Conservation (phyloP, 2,113 vertebrate genomes). For the Eptesicus fuscus region DNA sequence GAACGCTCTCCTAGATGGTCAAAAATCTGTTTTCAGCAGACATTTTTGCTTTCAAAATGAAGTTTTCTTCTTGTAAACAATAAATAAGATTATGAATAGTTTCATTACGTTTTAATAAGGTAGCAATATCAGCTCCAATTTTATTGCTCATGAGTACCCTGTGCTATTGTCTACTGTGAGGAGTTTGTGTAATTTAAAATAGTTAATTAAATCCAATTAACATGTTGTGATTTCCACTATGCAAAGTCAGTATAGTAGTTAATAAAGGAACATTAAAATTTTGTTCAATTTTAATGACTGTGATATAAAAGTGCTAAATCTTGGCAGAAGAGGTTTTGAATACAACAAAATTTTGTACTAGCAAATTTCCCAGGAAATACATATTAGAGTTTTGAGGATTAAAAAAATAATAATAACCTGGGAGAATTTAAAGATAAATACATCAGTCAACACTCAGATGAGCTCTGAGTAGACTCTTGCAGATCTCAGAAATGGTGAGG, state of each 20-base stretch:
- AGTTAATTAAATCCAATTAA: conserved; percentile 79
- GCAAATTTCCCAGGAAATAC: conserved; percentile 35
- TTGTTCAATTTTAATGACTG: conserved; percentile 69
- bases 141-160: conserved; percentile 54
- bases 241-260: conserved; percentile 65
- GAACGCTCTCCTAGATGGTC: conserved; percentile 75
- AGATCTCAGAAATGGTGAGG: neutral
- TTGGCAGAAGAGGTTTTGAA: conserved; percentile 67
- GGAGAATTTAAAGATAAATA: conserved; percentile 22
- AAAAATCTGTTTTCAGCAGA: conserved; percentile 53
- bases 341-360: conserved; percentile 49
- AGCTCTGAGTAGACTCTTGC: neutral
- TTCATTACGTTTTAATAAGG: conserved; percentile 79
- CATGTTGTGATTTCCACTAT: conserved; percentile 67
- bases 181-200: conserved; percentile 76
- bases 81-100: conserved; percentile 66
- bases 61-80: conserved; percentile 65
- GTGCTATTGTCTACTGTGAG: conserved; percentile 56
- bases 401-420: neutral
- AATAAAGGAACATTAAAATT: conserved; percentile 72
- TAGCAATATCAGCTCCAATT: conserved; percentile 66
- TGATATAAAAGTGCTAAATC: conserved; percentile 66
- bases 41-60: conserved; percentile 27
- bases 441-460: neutral
- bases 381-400: conserved; percentile 35